Percentiles rank a stretch among this genome's conserved stretches.
These are phyloP conservation scores for Chalcosyrphus nemorum DNA, from an alignment of 2,888 invertebrate species.

Conservation along the genomic window DNA sequence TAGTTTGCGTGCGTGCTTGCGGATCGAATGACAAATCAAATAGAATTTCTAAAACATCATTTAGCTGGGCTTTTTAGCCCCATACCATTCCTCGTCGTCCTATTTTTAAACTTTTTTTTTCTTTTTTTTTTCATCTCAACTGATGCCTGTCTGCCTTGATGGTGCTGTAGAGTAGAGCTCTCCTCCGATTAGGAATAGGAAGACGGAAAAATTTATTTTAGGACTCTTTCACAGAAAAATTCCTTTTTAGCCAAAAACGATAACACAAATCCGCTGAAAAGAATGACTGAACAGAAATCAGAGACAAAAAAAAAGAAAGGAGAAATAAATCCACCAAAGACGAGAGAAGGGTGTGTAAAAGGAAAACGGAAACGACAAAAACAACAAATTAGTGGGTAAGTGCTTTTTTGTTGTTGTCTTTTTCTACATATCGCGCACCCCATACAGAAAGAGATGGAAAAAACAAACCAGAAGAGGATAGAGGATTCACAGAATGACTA, in stretches of 20 bases:
- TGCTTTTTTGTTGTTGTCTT: slow-evolving; percentile 16
- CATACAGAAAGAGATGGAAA: slow-evolving; percentile 60
- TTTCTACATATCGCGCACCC: slow-evolving; percentile 60
- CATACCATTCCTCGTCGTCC: slow-evolving; percentile 68
- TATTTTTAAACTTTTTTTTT: slow-evolving; percentile 66
- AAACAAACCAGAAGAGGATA: slow-evolving; percentile 55
- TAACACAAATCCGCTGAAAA: slow-evolving; percentile 21
- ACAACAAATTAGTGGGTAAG: slow-evolving; percentile 61
- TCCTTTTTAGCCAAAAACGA: slow-evolving; percentile 62
- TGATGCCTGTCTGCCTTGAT: background rate
- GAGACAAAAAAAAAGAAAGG: too few species aligned
- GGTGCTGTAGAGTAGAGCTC: background rate
- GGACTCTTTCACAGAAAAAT: slow-evolving; percentile 60
- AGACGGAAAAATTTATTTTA: slow-evolving; percentile 65
- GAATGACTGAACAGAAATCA: slow-evolving; percentile 28
- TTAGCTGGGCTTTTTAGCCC: slow-evolving; percentile 74
- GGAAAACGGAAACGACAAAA: slow-evolving; percentile 71
- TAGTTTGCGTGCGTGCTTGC: slow-evolving; percentile 51
- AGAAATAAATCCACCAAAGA: slow-evolving; percentile 25
- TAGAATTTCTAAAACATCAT: background rate
- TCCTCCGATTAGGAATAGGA: slow-evolving; percentile 42
- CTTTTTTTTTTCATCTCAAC: slow-evolving; percentile 7
- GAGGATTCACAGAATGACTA: slow-evolving; percentile 49
- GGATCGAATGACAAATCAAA: slow-evolving; percentile 59
- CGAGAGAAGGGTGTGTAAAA: slow-evolving; percentile 52